These are phyloP conservation scores for Slavum lentiscoides DNA, from an alignment of 2,888 invertebrate species.

Conservation along the genomic window DNA sequence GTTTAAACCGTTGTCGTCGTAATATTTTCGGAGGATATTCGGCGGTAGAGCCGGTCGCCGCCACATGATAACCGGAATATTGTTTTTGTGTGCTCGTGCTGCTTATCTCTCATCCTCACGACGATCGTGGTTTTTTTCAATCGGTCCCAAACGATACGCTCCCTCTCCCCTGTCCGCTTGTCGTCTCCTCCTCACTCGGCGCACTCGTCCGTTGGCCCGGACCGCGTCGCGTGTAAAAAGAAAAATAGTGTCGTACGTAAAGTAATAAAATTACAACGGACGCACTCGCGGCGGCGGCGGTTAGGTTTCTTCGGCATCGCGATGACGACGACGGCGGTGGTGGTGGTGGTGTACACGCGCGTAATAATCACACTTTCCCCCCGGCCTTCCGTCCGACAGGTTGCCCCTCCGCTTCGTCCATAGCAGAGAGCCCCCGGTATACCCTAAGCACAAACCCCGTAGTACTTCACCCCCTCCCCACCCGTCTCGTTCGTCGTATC, in stretches of 20 bases:
- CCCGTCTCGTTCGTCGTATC: not conserved
- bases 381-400: conserved; percentile 45
- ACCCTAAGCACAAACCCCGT: too few relatives aligned
- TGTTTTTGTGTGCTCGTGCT: conserved; percentile 5
- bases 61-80: conserved; percentile 38
- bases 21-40: conserved; percentile 45
- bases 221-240: too few relatives aligned
- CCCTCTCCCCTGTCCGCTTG: not conserved
- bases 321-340: not conserved
- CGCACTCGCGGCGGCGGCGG: not conserved
- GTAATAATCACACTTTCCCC: conserved; percentile 37
- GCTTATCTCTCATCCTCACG: conserved; percentile 25
- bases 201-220: not conserved
- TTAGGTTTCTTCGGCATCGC: not conserved
- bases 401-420: conserved; percentile 40
- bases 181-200: not conserved
- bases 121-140: conserved; percentile 19
- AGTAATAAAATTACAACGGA: not conserved
- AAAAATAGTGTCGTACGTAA: not conserved
- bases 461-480: too few relatives aligned
- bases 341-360: not conserved
- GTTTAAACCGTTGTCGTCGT: conserved; percentile 21
- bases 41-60: conserved; percentile 35
- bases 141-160: not conserved
- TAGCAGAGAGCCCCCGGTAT: conserved; percentile 3